Evolutionary conservation across 2,797 vertebrate species (phyloP).

Genomic region (Pangasius djambal): DNA sequence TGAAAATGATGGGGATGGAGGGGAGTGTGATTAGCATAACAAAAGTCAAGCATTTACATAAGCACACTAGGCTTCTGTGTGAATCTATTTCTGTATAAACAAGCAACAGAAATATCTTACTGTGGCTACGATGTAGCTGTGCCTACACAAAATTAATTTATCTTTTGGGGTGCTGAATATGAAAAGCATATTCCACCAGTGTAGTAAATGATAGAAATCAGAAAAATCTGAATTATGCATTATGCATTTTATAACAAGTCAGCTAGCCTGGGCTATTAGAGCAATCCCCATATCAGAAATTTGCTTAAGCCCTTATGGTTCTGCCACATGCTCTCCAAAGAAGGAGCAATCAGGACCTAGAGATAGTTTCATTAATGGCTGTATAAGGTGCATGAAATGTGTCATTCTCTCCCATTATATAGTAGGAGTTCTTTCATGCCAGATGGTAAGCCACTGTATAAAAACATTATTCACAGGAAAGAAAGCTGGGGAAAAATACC

Average conservation of each 20-base stretch:
- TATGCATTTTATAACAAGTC: not conserved
- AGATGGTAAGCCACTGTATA: not conserved
- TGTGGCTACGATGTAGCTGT: constrained; percentile 11
- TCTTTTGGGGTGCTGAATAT: not conserved
- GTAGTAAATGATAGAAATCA: not conserved
- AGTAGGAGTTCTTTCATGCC: not conserved
- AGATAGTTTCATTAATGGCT: constrained; percentile 8
- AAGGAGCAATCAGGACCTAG: not conserved
- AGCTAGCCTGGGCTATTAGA: not conserved
- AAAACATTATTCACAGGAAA: not conserved
- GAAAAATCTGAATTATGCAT: not conserved
- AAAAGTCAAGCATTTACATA: constrained; percentile 58
- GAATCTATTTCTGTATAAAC: constrained; percentile 51
- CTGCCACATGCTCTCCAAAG: constrained; percentile 4
- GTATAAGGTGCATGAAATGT: constrained; percentile 9
- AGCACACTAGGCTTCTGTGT: constrained; percentile 40
- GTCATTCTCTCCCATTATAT: not conserved
- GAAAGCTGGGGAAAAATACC: not conserved
- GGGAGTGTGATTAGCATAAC: constrained; percentile 49
- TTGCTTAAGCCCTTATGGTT: not conserved
- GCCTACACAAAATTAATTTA: constrained; percentile 11
- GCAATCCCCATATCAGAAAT: not conserved
- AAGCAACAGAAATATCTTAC: constrained; percentile 44
- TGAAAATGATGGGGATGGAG: constrained; percentile 36
- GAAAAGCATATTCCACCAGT: not conserved